Percentiles rank a stretch among this genome's conserved stretches.
Conservation (phyloP, 2,888 invertebrate species). For the Apodemia zela region DNA sequence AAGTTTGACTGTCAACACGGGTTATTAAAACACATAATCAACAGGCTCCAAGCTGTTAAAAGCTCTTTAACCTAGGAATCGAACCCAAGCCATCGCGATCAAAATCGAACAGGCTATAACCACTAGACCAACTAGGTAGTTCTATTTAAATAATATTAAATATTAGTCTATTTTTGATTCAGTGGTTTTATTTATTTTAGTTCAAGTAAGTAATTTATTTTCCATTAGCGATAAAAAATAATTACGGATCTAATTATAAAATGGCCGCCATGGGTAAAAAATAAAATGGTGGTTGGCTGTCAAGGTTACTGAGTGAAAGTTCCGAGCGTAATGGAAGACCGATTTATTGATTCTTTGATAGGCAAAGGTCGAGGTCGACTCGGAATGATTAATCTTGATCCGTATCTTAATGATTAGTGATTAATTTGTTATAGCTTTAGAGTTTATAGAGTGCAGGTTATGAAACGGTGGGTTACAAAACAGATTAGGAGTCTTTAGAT, state of each 20-base stretch:
- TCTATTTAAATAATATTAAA: too few species aligned
- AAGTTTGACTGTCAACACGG: too few species aligned
- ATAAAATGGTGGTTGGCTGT: conserved; percentile 32
- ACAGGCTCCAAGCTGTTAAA: too few species aligned
- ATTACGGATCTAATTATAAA: conserved; percentile 22
- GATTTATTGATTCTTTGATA: conserved; percentile 35
- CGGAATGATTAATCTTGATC: conserved; percentile 27
- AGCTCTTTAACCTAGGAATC: too few species aligned
- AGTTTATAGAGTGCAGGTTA: conserved; percentile 22
- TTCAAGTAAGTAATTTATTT: conserved; percentile 4
- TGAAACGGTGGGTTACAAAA: conserved; percentile 25
- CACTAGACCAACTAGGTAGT: too few species aligned
- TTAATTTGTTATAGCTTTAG: conserved; percentile 28
- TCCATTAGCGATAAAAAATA: conserved; percentile 22
- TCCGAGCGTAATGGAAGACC: conserved; percentile 27
- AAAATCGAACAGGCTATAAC: too few species aligned
- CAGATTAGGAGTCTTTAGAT: not conserved
- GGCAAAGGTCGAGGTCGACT: conserved; percentile 46
- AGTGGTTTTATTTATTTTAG: not conserved
- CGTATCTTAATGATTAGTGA: conserved; percentile 25
- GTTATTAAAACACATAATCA: too few species aligned
- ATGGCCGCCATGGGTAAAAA: conserved; percentile 32
- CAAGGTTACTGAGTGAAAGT: conserved; percentile 47
- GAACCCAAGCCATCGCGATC: too few species aligned
- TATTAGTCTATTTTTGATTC: not conserved